Percentiles rank a stretch among this genome's conserved stretches.
Evolutionary conservation across 2,888 invertebrate species (phyloP).

Genomic region (Cheilosia vulpina): DNA sequence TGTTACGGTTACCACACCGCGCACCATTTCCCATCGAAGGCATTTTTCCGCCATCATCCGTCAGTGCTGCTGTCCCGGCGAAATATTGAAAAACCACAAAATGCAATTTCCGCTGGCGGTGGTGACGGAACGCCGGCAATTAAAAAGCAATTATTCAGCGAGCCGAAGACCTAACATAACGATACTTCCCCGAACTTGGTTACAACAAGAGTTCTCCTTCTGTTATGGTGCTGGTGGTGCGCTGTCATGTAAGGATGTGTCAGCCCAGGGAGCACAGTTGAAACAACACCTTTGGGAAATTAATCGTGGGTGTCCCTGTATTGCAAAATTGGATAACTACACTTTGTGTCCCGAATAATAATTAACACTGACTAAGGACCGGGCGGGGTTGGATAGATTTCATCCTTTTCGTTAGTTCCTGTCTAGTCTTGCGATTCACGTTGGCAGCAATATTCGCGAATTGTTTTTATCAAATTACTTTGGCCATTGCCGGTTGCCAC

Average conservation of each 20-base stretch:
- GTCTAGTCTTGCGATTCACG: background rate
- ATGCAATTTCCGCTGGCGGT: conserved; percentile 71
- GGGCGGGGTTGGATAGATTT: background rate
- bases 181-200: conserved; percentile 32
- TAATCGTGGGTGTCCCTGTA: conserved; percentile 53
- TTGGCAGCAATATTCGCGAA: conserved; percentile 24
- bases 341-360: conserved; percentile 38
- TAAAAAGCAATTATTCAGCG: conserved; percentile 73
- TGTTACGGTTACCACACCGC: background rate
- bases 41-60: conserved; percentile 53
- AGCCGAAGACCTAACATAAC: conserved; percentile 17
- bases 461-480: conserved; percentile 46
- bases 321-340: conserved; percentile 11
- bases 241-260: conserved; percentile 46
- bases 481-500: conserved; percentile 9
- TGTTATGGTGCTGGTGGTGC: background rate
- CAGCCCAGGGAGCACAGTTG: conserved; percentile 31
- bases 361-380: conserved; percentile 37
- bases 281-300: conserved; percentile 69
- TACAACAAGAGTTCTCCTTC: background rate
- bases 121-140: conserved; percentile 69
- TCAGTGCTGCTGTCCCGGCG: conserved; percentile 40
- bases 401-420: conserved; percentile 18
- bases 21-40: conserved; percentile 6
- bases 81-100: conserved; percentile 75